A percentile compares a stretch with the other conserved stretches of the same genome.
Evolutionary conservation across 2,797 vertebrate species (phyloP).

Genomic region (Spinibarbus caldwelli): DNA sequence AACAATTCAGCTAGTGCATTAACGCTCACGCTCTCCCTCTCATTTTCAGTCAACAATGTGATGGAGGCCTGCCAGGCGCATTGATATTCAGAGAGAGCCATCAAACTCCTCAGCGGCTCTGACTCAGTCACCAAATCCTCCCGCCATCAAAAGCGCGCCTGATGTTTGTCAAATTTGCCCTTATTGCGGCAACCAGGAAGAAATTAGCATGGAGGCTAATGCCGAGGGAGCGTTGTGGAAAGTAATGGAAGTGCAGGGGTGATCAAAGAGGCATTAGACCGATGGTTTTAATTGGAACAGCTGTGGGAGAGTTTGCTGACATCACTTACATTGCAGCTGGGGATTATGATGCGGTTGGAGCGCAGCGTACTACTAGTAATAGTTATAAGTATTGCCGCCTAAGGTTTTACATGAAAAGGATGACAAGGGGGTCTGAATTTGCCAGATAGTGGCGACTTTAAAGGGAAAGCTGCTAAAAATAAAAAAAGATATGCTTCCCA

Average conservation of each 20-base stretch:
- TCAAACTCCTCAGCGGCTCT: background rate
- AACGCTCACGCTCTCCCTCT: background rate
- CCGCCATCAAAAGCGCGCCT: background rate
- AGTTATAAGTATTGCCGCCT: background rate
- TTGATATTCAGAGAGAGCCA: slow-evolving; percentile 42
- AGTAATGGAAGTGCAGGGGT: background rate
- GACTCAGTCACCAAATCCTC: slow-evolving; percentile 33
- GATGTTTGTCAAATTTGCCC: slow-evolving; percentile 21
- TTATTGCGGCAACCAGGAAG: background rate
- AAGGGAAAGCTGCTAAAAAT: slow-evolving; percentile 32
- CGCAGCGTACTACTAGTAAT: background rate
- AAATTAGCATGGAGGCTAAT: background rate
- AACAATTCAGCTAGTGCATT: slow-evolving; percentile 22
- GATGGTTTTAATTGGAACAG: slow-evolving; percentile 19
- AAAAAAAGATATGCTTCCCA: slow-evolving; percentile 21
- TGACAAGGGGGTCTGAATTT: background rate
- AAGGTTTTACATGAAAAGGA: background rate
- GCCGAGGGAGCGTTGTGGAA: background rate
- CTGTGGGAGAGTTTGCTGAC: slow-evolving; percentile 28
- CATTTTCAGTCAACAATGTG: slow-evolving; percentile 19
- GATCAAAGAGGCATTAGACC: background rate
- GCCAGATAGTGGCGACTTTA: background rate
- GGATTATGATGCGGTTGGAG: background rate
- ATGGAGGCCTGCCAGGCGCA: slow-evolving; percentile 27
- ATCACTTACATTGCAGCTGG: background rate